Percentiles rank a stretch among this genome's conserved stretches.
These are phyloP conservation scores for Eclectus roratus DNA, from an alignment of 2,113 vertebrate species.

Conservation along the genomic window DNA sequence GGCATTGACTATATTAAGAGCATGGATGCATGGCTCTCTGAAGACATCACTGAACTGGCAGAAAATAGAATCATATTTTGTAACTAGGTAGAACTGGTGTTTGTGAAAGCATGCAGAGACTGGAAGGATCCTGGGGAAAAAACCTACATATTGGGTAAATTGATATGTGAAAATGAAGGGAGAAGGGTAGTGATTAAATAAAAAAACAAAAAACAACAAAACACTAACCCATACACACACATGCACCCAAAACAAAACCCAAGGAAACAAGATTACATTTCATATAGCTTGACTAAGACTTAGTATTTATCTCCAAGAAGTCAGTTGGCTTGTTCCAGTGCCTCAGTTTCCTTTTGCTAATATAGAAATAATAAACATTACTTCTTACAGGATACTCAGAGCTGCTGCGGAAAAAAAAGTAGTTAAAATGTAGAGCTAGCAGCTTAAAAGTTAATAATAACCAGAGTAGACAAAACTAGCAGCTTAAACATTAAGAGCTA, in stretches of 20 bases:
- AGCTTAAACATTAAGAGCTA: neutral
- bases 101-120: neutral
- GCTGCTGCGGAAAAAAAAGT: neutral
- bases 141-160: neutral
- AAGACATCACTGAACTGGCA: neutral
- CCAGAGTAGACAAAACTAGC: neutral
- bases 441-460: neutral
- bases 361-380: neutral
- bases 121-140: neutral
- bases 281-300: neutral
- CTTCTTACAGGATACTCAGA: neutral
- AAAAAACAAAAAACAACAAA: neutral
- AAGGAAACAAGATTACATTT: neutral
- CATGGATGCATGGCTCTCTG: neutral
- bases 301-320: neutral
- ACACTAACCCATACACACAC: neutral
- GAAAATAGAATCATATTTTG: neutral
- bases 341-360: slow-evolving; percentile 12
- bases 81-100: neutral
- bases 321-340: neutral
- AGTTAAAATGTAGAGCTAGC: neutral
- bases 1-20: neutral
- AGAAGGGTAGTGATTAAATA: neutral
- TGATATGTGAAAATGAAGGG: neutral
- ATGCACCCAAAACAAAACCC: accelerated